Conservation (phyloP, 1,140 invertebrate genomes). For the Charaxes varanes region DNA sequence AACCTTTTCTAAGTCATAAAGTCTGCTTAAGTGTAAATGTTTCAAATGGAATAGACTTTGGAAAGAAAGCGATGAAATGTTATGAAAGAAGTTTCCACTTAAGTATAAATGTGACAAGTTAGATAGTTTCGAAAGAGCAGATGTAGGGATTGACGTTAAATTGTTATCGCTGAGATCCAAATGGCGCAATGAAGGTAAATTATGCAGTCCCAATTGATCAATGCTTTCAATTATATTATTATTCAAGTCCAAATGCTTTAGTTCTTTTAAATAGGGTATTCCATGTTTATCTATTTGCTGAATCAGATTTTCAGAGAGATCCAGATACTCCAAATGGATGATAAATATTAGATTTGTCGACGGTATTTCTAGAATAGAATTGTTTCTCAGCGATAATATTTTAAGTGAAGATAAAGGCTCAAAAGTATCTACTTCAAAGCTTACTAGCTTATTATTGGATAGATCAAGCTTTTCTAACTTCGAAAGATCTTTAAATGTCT, state of each 20-base stretch:
- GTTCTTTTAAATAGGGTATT: conserved; percentile 79
- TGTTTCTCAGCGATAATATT: conserved; percentile 81
- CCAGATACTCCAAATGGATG: conserved; percentile 78
- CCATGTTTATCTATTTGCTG: conserved; percentile 79
- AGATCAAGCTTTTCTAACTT: conserved; percentile 83
- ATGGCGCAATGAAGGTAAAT: conserved; percentile 79
- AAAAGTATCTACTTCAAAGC: conserved; percentile 81
- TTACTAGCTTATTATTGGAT: conserved; percentile 83
- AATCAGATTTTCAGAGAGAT: conserved; percentile 83
- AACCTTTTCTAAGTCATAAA: conserved; percentile 79
- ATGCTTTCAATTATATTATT: conserved; percentile 84
- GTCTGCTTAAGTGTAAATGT: conserved; percentile 80
- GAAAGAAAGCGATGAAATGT: conserved; percentile 83
- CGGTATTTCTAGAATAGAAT: conserved; percentile 85
- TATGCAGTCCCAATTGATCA: conserved; percentile 80
- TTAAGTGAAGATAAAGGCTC: conserved; percentile 80
- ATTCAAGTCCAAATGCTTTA: conserved; percentile 79
- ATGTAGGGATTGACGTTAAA: conserved; percentile 84
- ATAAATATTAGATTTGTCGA: conserved; percentile 79
- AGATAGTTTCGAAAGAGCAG: conserved; percentile 82
- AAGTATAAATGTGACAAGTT: conserved; percentile 83
- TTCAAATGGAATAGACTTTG: conserved; percentile 86
- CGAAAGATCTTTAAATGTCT: conserved; percentile 82
- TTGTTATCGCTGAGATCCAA: conserved; percentile 89
- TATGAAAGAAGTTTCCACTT: conserved; percentile 83